Evolutionary conservation across 2,888 invertebrate genomes (phyloP), one percentile per base, ranked within the genome.

Genomic region (Atethmia centrago): DNA sequence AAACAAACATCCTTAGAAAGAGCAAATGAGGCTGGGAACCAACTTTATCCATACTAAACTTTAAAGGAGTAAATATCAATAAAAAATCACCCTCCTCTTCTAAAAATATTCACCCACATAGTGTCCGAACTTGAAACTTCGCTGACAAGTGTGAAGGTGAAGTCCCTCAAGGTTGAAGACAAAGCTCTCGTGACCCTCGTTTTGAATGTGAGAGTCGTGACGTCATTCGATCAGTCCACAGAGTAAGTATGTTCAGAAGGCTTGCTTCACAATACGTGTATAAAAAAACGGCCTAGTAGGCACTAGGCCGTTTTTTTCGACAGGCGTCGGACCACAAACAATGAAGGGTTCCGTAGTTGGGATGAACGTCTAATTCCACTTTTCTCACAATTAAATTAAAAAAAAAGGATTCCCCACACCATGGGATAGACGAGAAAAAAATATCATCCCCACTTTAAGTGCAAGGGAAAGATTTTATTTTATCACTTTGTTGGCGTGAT

Each of bases 161-260:
- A 62, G 62, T 56, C 14, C 36, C 45, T 61, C 77, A 79, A 78
- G 79, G 77, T 62, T 65, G 65, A 61, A 67, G 64, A 75, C 76
- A 74, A 74, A 82, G 77, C 72, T 75, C 71, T 75, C 66, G 62
- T 64, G 62, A 79, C 81, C 70, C 74, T 71, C 77, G 74, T 71
- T 84, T 75, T 77, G 75, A 79, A 82, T 86, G 82, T 74, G 69
- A 85, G 75, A 78, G 77, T 42, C 56, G 64, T 85, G 85, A 85
- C 86, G 86, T 85, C 86, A 86, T 73, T 67, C 74, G 74, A 85
- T 83, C 59, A 71, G 36, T 47, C 63, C 69, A 69, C 42, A 36
- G 79, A 66, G 16, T 62, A 55, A 16, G 42, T 8, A 25, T 10
- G 19, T 1, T 8, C 36, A 80, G 68, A 78, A 51, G 58, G 51